These are phyloP conservation scores for Nebria ingens DNA, from an alignment of 1,140 invertebrate genomes.

Conservation along the genomic window DNA sequence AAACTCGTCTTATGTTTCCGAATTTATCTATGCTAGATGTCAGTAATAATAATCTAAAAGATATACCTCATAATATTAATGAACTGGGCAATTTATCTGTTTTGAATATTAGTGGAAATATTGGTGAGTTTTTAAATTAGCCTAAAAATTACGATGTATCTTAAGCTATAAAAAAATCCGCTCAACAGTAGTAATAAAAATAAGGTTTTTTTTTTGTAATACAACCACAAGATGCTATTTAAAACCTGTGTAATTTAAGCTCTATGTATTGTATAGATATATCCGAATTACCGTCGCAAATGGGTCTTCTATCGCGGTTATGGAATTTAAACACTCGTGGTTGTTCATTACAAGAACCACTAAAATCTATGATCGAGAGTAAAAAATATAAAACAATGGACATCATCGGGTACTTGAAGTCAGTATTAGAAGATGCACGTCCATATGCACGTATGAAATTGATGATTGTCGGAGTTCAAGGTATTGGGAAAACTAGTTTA, in stretches of 20 bases:
- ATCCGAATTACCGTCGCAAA: constrained; percentile 80
- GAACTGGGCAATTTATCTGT: constrained; percentile 83
- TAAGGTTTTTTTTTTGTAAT: no score
- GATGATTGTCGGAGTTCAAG: constrained; percentile 94
- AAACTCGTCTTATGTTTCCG: constrained; percentile 74
- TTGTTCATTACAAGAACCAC: constrained; percentile 78
- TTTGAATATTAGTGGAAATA: constrained; percentile 86
- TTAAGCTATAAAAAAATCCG: no score
- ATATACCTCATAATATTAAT: constrained; percentile 75
- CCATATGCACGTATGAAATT: constrained; percentile 94
- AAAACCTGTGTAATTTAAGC: constrained; percentile 1
- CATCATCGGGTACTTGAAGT: constrained; percentile 90
- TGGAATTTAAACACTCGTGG: constrained; percentile 94
- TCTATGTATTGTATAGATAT: constrained; percentile 46
- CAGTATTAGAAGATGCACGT: constrained; percentile 78
- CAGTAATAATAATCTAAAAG: constrained; percentile 72
- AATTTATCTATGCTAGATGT: constrained; percentile 92
- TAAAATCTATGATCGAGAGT: constrained; percentile 85
- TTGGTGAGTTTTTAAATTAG: constrained; percentile 43
- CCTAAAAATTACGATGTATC: no score
- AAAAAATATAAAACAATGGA: constrained; percentile 95
- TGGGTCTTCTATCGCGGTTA: constrained; percentile 83
- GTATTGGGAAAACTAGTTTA: constrained; percentile 89
- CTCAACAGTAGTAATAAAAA: no score
- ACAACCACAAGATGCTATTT: not conserved